These are phyloP conservation scores for Acleris emargana DNA, from an alignment of 2,888 invertebrate species.

Conservation along the genomic window DNA sequence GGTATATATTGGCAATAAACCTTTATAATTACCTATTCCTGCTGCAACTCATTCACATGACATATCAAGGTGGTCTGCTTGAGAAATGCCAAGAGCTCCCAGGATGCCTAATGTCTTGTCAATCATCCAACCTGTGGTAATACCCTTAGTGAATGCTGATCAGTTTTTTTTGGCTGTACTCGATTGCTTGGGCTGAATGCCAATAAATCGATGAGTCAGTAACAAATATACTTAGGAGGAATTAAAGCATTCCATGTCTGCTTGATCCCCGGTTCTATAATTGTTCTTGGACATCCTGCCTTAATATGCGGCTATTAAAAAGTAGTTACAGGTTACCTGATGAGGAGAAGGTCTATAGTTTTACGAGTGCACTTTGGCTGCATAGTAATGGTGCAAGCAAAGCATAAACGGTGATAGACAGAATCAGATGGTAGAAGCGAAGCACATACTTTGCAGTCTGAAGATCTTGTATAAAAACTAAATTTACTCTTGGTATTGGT, in stretches of 20 bases:
- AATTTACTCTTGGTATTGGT: too few species aligned
- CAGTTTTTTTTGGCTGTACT: slow-evolving; percentile 56
- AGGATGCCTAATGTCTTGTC: slow-evolving; percentile 76
- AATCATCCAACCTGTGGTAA: slow-evolving; percentile 66
- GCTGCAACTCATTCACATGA: slow-evolving; percentile 58
- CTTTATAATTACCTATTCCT: slow-evolving; percentile 57
- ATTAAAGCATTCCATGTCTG: slow-evolving; percentile 28
- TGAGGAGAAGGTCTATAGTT: neutral
- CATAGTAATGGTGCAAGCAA: too few species aligned
- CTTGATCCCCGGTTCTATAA: slow-evolving; percentile 20
- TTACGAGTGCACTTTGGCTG: too few species aligned
- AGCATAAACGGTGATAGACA: too few species aligned
- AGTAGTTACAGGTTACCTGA: neutral
- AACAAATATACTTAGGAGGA: slow-evolving; percentile 26
- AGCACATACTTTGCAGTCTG: too few species aligned
- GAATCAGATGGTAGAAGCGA: too few species aligned
- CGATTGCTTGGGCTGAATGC: slow-evolving; percentile 56
- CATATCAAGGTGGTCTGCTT: slow-evolving; percentile 59
- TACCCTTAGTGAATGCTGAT: slow-evolving; percentile 61
- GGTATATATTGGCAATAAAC: slow-evolving; percentile 7
- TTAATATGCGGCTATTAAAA: neutral
- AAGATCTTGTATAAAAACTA: too few species aligned
- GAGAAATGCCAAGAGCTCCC: slow-evolving; percentile 59
- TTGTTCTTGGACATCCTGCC: slow-evolving; percentile 29
- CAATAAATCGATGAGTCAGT: slow-evolving; percentile 65